Base-by-base conservation (phyloP, 1,140 invertebrate species). In the Diabrotica undecimpunctata region DNA sequence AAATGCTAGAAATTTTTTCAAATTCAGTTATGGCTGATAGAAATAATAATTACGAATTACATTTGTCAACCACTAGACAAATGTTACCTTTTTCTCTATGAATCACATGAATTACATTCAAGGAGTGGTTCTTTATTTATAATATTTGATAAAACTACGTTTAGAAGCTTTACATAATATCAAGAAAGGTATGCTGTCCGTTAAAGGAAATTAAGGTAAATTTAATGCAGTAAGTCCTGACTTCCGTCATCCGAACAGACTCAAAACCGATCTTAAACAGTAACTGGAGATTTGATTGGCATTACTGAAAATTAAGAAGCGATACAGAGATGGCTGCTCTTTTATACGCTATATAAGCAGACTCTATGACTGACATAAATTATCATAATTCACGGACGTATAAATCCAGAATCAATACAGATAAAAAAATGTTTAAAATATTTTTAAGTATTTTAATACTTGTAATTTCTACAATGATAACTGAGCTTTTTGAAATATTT, bases 111-210 rank as follows among this genome's bases (percentile, higher is more conserved):
- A 70, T 66, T 73, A 73, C 38, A 66, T 70, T 70, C 66, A 66
- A 53, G 68, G 70, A 57, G 66, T 70, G 50, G 70, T 68, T 52
- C 68, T 72, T 66, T 65, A 73, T 65, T 67, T 67, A 72, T 59
- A 64, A 55, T 64, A 72, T 55, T 68, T 69, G 68, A 36, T 72
- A 62, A 65, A 72, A 65, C 39, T 72, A 67, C 62, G 66, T 66
- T 7, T 12, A 66, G 64, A 72, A 58, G 62, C 70, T 50, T 58
- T 64, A 66, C 0, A 68, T 67, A 66, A 72, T 67, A 51, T 70
- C 61, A 72, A 73, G 62, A 62, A 65, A 69, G 66, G 66, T 65
- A 73, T 72, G 68, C 52, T 51, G 14, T 55, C 64, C 54, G 68
- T 72, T 37, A 72, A 73, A 68, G 67, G 66, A 25, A 25, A 25